These are phyloP conservation scores for Nyctereutes procyonoides DNA, from an alignment of 2,113 vertebrate genomes.

Conservation along the genomic window DNA sequence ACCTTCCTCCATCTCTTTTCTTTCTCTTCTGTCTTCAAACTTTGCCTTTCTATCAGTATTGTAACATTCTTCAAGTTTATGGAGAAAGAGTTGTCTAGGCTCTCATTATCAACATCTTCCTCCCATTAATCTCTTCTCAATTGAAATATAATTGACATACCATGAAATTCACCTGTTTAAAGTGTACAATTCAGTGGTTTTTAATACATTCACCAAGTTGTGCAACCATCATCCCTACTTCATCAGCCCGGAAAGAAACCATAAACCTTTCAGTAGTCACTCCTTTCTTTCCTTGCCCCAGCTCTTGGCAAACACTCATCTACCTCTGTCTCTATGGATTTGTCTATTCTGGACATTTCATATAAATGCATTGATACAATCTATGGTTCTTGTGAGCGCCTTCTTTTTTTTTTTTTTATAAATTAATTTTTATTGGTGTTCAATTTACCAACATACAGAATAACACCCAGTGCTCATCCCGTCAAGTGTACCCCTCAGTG, in stretches of 20 bases:
- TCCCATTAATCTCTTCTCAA: not conserved
- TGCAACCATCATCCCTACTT: not conserved
- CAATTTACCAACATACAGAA: too few species aligned
- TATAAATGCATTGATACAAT: not conserved
- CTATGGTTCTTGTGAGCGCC: not conserved
- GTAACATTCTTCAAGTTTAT: not conserved
- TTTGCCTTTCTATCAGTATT: not conserved
- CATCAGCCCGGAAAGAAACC: not conserved
- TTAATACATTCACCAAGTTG: not conserved
- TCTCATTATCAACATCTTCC: not conserved
- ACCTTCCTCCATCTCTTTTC: not conserved
- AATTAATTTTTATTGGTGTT: too few species aligned
- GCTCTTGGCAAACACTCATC: not conserved
- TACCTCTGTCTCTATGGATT: not conserved
- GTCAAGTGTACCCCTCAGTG: too few species aligned
- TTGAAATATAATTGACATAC: not conserved
- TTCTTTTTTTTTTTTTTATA: not conserved
- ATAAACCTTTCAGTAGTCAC: not conserved
- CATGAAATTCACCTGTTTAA: not conserved
- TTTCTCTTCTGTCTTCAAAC: not conserved
- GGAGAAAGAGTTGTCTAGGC: not conserved
- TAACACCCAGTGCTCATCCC: too few species aligned
- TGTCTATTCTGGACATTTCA: not conserved
- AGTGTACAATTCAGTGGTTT: not conserved
- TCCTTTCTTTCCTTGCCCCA: not conserved